phyloP scores from a whole-genome alignment of 2,888 invertebrate species.

The Caenorhabditis sp. region DNA sequence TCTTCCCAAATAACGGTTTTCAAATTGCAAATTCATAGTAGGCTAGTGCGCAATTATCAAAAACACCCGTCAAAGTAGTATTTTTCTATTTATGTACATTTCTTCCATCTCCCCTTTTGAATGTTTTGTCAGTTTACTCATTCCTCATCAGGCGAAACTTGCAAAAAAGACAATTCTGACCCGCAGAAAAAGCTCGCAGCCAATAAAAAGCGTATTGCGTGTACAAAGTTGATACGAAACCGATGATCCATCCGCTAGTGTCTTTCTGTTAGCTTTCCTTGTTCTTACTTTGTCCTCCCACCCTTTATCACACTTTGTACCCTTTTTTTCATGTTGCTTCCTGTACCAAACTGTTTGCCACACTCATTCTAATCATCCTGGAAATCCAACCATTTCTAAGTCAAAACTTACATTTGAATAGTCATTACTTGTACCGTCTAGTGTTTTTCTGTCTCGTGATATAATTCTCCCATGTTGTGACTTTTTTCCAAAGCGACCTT shows the following conservation, averaged over 20 bases:
- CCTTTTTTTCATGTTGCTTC: slow-evolving; percentile 16
- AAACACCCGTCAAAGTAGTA: slow-evolving; percentile 4
- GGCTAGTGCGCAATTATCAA: slow-evolving; percentile 22
- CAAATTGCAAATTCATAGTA: background rate
- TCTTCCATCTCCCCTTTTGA: slow-evolving; percentile 18
- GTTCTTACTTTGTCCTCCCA: slow-evolving; percentile 19
- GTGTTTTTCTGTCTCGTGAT: slow-evolving; percentile 59
- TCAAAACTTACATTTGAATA: slow-evolving; percentile 49
- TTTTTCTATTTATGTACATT: slow-evolving; percentile 38
- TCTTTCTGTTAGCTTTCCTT: slow-evolving; percentile 50
- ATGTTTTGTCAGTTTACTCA: slow-evolving; percentile 43
- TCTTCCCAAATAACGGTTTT: background rate
- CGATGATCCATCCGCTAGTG: slow-evolving; percentile 61
- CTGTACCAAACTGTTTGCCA: slow-evolving; percentile 3
- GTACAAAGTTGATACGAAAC: slow-evolving; percentile 57
- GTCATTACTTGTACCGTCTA: slow-evolving; percentile 61
- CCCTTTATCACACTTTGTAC: slow-evolving; percentile 28
- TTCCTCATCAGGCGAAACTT: slow-evolving; percentile 15
- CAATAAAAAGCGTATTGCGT: slow-evolving; percentile 39
- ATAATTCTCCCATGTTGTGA: slow-evolving; percentile 53
- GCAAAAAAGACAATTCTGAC: slow-evolving; percentile 5
- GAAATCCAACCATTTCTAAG: slow-evolving; percentile 35
- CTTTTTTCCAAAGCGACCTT: slow-evolving; percentile 43
- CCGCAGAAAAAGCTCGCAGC: slow-evolving; percentile 9
- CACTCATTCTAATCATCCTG: slow-evolving; percentile 4